Evolutionary conservation across 2,888 invertebrate species (phyloP), one percentile per base, ranked within the genome.

Genomic region (Brachyptera risi): DNA sequence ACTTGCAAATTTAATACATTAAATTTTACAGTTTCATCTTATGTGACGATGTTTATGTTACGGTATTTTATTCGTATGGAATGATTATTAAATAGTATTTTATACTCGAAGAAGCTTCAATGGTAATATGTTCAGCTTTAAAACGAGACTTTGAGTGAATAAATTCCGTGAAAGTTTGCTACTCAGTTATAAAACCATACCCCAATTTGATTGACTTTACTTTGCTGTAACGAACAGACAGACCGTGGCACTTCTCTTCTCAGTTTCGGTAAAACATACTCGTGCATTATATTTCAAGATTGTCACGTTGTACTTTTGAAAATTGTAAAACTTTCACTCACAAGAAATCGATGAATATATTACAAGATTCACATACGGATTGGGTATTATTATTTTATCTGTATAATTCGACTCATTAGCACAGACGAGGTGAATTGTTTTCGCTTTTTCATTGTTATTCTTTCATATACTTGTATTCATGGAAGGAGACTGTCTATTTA

Each of bases 271-370:
- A 44, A 44, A 44, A 19, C 44, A 21, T 19, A 44, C 3, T 44
- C 44, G 7, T 44, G 44, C 19, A 44, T 15, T 17, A 21, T 19
- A 44, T 3, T 15, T 19, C 44, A 3, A 44, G 11, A 44, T 44
- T 44, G 44, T 44, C 44, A 21, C 44, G 44, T 44, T 21, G 19
- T 21, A 44, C 21, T 19, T 11, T 44, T 38, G 17, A 5, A 44
- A 44, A 15, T 44, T 44, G 44, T 19, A 11, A 44, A 44, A 44
- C 44, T 44, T 44, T 19, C n/a, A n/a, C n/a, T n/a, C n/a, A n/a
- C n/a, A n/a, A n/a, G n/a, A n/a, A n/a, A n/a, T n/a, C n/a, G n/a
- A n/a, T n/a, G n/a, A n/a, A n/a, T n/a, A n/a, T n/a, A n/a, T n/a
- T n/a, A n/a, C n/a, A n/a, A n/a, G n/a, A n/a, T n/a, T n/a, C n/a